Conservation (phyloP, 1,140 invertebrate species). For the Neodiprion pinetum region DNA sequence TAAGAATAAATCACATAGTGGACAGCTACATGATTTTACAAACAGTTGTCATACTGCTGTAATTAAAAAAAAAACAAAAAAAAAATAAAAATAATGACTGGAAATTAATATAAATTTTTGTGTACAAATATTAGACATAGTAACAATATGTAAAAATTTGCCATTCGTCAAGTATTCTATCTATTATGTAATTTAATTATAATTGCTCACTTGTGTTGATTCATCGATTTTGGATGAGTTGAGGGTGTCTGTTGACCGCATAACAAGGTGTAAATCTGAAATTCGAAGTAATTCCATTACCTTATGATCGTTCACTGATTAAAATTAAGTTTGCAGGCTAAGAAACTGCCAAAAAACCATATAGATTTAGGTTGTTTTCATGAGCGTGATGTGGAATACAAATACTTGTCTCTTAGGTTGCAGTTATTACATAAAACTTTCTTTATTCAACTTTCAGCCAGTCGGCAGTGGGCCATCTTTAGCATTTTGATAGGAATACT, state of each 20-base stretch:
- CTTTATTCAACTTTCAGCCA: no score
- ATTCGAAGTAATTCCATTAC: slow-evolving; percentile 23
- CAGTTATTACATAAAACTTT: no score
- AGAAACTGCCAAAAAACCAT: no score
- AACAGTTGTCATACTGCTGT: slow-evolving; percentile 23
- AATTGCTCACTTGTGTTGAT: slow-evolving; percentile 16
- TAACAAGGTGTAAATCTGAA: slow-evolving; percentile 74
- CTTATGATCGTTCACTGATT: no score
- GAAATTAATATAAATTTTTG: background rate
- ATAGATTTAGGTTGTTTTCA: no score
- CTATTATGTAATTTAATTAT: background rate
- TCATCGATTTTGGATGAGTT: slow-evolving; percentile 59
- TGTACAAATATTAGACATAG: slow-evolving; percentile 2
- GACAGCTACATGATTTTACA: slow-evolving; percentile 11
- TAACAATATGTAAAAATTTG: slow-evolving; percentile 17
- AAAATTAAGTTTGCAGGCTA: no score
- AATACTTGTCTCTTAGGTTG: no score
- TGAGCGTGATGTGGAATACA: no score
- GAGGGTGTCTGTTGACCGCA: slow-evolving; percentile 63
- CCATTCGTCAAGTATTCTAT: background rate
- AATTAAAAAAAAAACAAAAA: slow-evolving; percentile 25
- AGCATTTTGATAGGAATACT: no score
- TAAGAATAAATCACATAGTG: background rate
- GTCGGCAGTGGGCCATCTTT: no score
- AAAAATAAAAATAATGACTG: slow-evolving; percentile 2